Percentiles rank a stretch among this genome's conserved stretches.
Conservation (phyloP, 2,888 invertebrate genomes). For the Lathronympha strigana region DNA sequence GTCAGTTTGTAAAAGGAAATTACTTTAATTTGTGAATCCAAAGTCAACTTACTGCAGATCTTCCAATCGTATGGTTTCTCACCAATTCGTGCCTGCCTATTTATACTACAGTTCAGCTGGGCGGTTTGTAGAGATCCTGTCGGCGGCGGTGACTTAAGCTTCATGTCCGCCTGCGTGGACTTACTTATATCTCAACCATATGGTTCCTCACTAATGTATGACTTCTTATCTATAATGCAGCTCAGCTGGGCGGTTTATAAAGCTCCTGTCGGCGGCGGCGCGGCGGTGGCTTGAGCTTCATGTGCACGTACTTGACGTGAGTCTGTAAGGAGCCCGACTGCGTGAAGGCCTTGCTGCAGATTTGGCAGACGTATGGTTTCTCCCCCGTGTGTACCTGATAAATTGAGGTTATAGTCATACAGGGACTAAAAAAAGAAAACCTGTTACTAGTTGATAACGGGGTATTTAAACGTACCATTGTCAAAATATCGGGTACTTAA, state of each 20-base stretch:
- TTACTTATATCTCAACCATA: not conserved
- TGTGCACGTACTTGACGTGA: conserved; percentile 43
- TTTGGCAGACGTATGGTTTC: conserved; percentile 64
- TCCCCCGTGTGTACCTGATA: conserved; percentile 70
- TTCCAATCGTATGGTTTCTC: not conserved
- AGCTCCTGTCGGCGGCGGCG: conserved; percentile 16
- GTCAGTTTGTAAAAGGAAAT: no score
- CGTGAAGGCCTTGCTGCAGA: conserved; percentile 41
- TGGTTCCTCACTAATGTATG: not conserved
- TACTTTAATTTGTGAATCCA: not conserved
- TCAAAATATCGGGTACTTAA: no score
- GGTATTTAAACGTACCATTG: no score
- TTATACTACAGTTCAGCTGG: not conserved
- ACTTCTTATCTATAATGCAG: not conserved
- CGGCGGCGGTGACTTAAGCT: no score
- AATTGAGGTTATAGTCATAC: not conserved
- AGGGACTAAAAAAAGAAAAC: not conserved
- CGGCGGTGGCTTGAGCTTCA: conserved; percentile 42
- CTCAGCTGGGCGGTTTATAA: conserved; percentile 51
- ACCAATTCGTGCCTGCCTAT: not conserved
- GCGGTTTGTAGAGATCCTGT: not conserved
- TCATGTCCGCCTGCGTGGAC: not conserved
- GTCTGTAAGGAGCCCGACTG: conserved; percentile 41
- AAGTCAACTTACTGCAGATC: not conserved
- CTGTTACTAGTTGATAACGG: no score